A percentile compares a stretch with the other conserved stretches of the same genome.
Evolutionary conservation across 2,888 invertebrate species (phyloP).

Genomic region (Willowsia nigromaculata): DNA sequence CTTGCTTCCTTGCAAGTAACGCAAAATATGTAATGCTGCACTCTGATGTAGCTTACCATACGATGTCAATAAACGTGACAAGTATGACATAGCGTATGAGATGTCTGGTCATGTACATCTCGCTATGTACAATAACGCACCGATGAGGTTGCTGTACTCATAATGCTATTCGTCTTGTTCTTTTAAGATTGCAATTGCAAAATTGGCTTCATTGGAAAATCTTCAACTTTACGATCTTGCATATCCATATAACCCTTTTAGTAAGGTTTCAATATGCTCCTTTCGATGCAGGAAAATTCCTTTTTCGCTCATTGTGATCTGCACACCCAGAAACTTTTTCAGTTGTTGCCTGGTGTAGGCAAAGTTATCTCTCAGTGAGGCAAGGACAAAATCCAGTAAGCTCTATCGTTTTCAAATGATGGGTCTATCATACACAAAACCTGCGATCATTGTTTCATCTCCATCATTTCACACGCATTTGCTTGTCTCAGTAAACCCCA

Average conservation of each 20-base stretch:
- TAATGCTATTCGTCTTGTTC: neutral
- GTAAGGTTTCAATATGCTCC: neutral
- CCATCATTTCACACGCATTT: slow-evolving; percentile 47
- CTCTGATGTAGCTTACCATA: slow-evolving; percentile 61
- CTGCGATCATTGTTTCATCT: neutral
- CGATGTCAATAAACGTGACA: slow-evolving; percentile 54
- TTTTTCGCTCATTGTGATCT: neutral
- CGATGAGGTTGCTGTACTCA: slow-evolving; percentile 24
- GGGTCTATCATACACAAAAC: slow-evolving; percentile 39
- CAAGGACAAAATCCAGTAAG: neutral
- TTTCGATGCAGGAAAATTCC: slow-evolving; percentile 22
- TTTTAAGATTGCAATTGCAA: slow-evolving; percentile 26
- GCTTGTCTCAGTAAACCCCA: slow-evolving; percentile 55
- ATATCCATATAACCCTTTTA: slow-evolving; percentile 43
- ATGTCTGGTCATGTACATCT: slow-evolving; percentile 65
- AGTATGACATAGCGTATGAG: slow-evolving; percentile 57
- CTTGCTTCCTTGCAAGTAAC: too few species aligned
- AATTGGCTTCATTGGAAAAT: slow-evolving; percentile 54
- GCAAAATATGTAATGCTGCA: slow-evolving; percentile 72
- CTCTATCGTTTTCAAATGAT: neutral
- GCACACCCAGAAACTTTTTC: slow-evolving; percentile 55
- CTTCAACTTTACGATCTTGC: slow-evolving; percentile 25
- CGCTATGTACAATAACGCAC: slow-evolving; percentile 50
- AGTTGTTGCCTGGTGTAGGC: neutral
- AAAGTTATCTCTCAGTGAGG: slow-evolving; percentile 14